These are phyloP conservation scores for Torymus texanus DNA, from an alignment of 2,888 invertebrate species.

Conservation along the genomic window DNA sequence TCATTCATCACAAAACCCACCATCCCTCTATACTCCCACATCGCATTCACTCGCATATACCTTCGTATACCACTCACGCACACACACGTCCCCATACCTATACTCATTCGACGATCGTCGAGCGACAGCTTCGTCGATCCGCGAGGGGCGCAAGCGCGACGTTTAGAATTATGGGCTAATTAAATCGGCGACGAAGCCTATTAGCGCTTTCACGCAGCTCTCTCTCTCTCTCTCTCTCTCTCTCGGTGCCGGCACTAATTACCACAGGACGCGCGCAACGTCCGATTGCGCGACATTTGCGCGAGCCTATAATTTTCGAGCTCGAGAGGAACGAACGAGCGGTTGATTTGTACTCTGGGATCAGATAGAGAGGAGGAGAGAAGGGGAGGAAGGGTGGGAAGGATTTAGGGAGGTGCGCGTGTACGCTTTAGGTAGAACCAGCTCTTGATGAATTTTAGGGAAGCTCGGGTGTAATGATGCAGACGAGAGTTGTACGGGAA, in stretches of 20 bases:
- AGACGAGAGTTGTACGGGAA: no score
- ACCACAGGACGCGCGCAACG: conserved; percentile 59
- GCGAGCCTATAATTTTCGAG: conserved; percentile 25
- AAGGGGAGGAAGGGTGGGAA: no score
- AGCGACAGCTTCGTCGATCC: neutral
- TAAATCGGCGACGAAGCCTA: conserved; percentile 68
- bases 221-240: neutral
- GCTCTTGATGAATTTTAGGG: neutral
- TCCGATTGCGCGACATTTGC: conserved; percentile 57
- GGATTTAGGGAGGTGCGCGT: no score
- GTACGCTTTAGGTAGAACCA: no score
- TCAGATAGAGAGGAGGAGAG: no score
- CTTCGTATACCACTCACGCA: no score
- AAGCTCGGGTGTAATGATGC: neutral
- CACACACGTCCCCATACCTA: no score
- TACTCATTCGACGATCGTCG: no score
- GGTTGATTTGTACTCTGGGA: neutral
- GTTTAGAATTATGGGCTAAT: conserved; percentile 67
- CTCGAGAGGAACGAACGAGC: neutral
- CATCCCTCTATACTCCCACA: no score
- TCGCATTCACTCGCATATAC: no score
- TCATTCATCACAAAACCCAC: no score
- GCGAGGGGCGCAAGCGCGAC: neutral
- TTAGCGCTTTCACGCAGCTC: conserved; percentile 64
- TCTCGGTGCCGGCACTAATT: conserved; percentile 60